phyloP scores from a whole-genome alignment of 2,113 vertebrate genomes.

The Pristiophorus japonicus region DNA sequence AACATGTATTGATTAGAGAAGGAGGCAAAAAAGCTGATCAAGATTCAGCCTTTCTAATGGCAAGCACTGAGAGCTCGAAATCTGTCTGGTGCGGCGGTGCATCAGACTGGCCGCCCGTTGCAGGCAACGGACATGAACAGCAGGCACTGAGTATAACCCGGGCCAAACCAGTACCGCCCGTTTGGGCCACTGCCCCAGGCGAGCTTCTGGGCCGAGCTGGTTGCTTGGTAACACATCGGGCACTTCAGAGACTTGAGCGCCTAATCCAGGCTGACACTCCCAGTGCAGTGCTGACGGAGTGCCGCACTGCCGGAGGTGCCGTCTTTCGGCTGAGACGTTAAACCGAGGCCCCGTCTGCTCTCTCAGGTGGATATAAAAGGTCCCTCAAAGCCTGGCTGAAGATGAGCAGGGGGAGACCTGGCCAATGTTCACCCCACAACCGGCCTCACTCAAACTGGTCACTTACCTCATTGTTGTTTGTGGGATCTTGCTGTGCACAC shows the following conservation, averaged over 20 bases:
- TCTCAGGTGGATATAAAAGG: not conserved
- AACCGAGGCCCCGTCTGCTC: not conserved
- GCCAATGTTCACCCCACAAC: not conserved
- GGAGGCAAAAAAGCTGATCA: not conserved
- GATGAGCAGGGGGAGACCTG: not conserved
- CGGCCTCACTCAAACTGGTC: not conserved
- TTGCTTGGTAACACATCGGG: not conserved
- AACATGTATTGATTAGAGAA: not conserved
- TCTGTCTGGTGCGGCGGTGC: too few relatives aligned
- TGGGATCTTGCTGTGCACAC: not conserved
- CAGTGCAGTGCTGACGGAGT: not conserved
- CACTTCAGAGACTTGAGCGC: not conserved
- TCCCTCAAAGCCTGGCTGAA: not conserved
- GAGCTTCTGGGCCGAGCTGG: not conserved
- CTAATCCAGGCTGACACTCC: not conserved
- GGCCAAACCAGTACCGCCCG: too few relatives aligned
- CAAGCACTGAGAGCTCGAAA: not conserved
- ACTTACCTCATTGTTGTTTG: not conserved
- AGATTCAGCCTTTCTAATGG: not conserved
- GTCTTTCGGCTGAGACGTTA: not conserved
- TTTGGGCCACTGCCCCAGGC: too few relatives aligned
- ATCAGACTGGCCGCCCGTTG: too few relatives aligned
- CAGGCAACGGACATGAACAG: too few relatives aligned
- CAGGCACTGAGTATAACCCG: too few relatives aligned
- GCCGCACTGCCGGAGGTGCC: not conserved